A percentile compares a stretch with the other conserved stretches of the same genome.
These are phyloP conservation scores for Papilio machaon DNA, from an alignment of 1,140 invertebrate genomes.

Conservation along the genomic window DNA sequence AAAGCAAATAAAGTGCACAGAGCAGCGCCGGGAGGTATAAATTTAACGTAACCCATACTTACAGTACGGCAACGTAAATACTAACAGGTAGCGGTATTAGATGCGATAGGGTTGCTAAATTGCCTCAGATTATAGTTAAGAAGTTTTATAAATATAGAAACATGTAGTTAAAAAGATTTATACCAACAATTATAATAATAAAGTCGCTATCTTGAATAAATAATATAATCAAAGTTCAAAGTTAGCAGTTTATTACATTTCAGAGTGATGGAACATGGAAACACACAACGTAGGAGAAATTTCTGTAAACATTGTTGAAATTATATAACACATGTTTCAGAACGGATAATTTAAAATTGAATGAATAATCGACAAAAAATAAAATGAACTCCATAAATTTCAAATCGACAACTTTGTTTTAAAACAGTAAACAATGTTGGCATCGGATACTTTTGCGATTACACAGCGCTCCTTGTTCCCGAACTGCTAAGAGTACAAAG, in stretches of 20 bases:
- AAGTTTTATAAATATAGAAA: slow-evolving; percentile 42
- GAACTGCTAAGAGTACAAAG: slow-evolving; percentile 30
- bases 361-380: not conserved
- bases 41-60: slow-evolving; percentile 65
- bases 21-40: slow-evolving; percentile 55
- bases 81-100: slow-evolving; percentile 49
- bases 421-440: slow-evolving; percentile 27
- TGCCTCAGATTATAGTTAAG: slow-evolving; percentile 23
- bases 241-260: not conserved
- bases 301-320: too few species aligned
- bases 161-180: slow-evolving; percentile 8
- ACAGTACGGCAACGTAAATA: slow-evolving; percentile 61
- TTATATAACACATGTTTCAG: too few species aligned
- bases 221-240: not conserved
- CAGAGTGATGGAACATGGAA: not conserved
- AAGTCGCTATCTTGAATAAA: not conserved
- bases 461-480: slow-evolving; percentile 29
- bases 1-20: slow-evolving; percentile 43
- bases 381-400: not conserved
- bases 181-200: not conserved
- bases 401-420: slow-evolving; percentile 10
- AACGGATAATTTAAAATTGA: not conserved
- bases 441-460: slow-evolving; percentile 25
- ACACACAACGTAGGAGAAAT: too few species aligned
- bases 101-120: slow-evolving; percentile 51